These are phyloP conservation scores for Cyrtonyx montezumae DNA, from an alignment of 2,113 vertebrate genomes.

Conservation along the genomic window DNA sequence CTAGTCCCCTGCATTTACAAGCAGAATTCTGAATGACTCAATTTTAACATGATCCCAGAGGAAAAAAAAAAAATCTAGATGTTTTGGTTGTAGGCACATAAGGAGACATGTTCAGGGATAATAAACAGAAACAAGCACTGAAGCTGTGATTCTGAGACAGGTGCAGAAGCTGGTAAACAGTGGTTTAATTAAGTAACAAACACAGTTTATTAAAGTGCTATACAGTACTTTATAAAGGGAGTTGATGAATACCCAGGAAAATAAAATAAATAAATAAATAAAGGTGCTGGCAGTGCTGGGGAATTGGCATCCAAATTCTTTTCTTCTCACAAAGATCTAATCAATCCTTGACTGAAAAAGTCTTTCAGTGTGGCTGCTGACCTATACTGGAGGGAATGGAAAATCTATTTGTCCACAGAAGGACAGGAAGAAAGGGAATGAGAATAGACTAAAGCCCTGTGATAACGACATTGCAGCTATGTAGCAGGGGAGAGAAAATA, in stretches of 20 bases:
- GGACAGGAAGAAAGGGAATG: background rate
- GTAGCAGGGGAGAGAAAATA: background rate
- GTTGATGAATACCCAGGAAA: background rate
- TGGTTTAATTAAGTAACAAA: background rate
- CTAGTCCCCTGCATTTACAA: background rate
- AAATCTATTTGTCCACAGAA: background rate
- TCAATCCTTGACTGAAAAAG: constrained; percentile 5
- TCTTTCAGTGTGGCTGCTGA: background rate
- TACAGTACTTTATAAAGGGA: background rate
- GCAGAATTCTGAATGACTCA: background rate
- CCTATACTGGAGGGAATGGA: background rate
- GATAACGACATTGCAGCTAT: background rate
- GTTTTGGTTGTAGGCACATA: background rate
- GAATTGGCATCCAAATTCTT: background rate
- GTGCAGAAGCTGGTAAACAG: background rate
- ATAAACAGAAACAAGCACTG: background rate
- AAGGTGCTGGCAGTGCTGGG: background rate
- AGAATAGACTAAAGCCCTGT: background rate
- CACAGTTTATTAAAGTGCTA: background rate
- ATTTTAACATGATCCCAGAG: background rate
- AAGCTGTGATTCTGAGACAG: background rate
- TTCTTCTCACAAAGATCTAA: background rate
- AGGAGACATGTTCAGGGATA: background rate
- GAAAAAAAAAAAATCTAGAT: background rate
- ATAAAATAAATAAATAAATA: background rate